Percentiles rank a stretch among this genome's conserved stretches.
These are phyloP conservation scores for Teleogryllus oceanicus DNA, from an alignment of 2,888 invertebrate genomes.

Conservation along the genomic window DNA sequence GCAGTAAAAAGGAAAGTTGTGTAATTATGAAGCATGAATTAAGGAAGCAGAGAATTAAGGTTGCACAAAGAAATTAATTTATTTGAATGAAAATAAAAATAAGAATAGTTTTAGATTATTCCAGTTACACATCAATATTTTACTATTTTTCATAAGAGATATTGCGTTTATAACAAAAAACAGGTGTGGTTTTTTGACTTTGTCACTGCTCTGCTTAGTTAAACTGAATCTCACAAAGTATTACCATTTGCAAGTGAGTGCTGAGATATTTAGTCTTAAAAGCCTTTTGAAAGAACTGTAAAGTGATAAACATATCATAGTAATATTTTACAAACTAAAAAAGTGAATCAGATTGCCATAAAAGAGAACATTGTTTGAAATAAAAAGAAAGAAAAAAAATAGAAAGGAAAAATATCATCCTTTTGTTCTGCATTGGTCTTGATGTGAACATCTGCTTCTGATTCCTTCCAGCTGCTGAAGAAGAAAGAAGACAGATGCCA, in stretches of 20 bases:
- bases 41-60: too few species aligned
- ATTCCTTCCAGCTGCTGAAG: not conserved
- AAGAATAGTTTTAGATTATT: too few species aligned
- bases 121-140: too few species aligned
- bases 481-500: conserved; percentile 3
- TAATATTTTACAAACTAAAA: not conserved
- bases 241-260: not conserved
- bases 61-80: too few species aligned
- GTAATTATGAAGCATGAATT: too few species aligned
- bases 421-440: conserved; percentile 11
- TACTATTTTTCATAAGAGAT: too few species aligned
- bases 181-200: not conserved
- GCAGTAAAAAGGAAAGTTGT: not conserved
- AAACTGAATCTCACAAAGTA: not conserved
- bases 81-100: too few species aligned
- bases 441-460: conserved; percentile 4
- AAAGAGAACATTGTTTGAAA: not conserved
- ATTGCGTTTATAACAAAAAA: too few species aligned
- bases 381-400: conserved; percentile 3
- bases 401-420: not conserved
- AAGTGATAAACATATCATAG: not conserved
- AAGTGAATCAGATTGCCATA: not conserved
- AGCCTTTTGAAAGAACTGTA: not conserved
- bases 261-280: not conserved
- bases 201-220: not conserved